phyloP scores from a whole-genome alignment of 2,888 invertebrate species.

The Ormyrus nitidulus region DNA sequence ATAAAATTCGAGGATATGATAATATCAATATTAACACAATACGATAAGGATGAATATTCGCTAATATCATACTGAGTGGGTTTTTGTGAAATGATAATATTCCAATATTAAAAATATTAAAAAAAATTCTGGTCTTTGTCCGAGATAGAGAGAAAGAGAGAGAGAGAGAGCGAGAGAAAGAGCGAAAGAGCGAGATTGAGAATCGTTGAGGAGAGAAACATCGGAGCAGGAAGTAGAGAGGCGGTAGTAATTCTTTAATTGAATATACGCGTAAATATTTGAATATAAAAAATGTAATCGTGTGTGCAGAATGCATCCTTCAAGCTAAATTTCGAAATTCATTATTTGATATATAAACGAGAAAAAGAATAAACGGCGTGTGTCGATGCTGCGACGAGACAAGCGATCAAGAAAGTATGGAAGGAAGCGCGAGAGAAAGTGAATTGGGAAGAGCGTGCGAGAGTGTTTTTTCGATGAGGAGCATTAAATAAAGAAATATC shows the following conservation, averaged over 20 bases:
- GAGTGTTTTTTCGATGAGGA: slow-evolving; percentile 46
- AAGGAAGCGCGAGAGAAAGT: slow-evolving; percentile 35
- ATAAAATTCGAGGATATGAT: slow-evolving; percentile 74
- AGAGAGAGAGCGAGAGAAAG: slow-evolving; percentile 32
- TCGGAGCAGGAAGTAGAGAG: slow-evolving; percentile 33
- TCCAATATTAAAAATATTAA: slow-evolving; percentile 67
- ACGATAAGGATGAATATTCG: slow-evolving; percentile 74
- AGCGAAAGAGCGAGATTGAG: slow-evolving; percentile 24
- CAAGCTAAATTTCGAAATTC: slow-evolving; percentile 51
- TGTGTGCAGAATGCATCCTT: slow-evolving; percentile 42
- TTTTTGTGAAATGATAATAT: slow-evolving; percentile 74
- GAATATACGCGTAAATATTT: slow-evolving; percentile 54
- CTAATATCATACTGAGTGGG: slow-evolving; percentile 75
- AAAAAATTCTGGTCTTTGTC: slow-evolving; percentile 66
- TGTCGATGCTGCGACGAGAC: slow-evolving; percentile 57
- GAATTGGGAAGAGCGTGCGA: slow-evolving; percentile 47
- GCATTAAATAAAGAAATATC: slow-evolving; percentile 39
- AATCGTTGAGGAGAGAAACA: slow-evolving; percentile 19
- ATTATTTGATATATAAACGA: slow-evolving; percentile 50
- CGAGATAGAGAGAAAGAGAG: slow-evolving; percentile 58
- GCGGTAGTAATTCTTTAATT: slow-evolving; percentile 44
- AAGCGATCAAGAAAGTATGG: slow-evolving; percentile 48
- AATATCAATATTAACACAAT: slow-evolving; percentile 75
- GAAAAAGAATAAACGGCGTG: slow-evolving; percentile 57
- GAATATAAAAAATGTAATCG: slow-evolving; percentile 52